Evolutionary conservation across 2,113 vertebrate genomes (phyloP).

Genomic region (Paraplagusia blochii): DNA sequence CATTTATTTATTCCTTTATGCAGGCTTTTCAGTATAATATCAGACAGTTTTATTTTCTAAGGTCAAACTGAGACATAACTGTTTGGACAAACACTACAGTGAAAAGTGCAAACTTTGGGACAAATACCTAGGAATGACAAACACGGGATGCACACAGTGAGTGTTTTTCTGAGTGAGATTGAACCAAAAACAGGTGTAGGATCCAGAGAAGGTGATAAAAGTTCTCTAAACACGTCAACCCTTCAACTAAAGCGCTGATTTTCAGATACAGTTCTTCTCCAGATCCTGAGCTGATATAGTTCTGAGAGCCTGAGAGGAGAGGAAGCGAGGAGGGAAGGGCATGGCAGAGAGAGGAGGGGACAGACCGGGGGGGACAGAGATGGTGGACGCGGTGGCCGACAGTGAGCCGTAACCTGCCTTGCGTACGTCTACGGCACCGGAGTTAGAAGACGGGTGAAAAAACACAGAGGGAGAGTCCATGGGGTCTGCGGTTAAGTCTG

Average conservation of each 20-base stretch:
- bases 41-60: too few relatives aligned
- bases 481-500: constrained; percentile 64
- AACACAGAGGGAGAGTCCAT: constrained; percentile 57
- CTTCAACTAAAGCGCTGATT: background rate
- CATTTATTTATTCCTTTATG: too few relatives aligned
- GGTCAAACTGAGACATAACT: too few relatives aligned
- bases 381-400: constrained; percentile 71
- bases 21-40: too few relatives aligned
- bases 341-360: constrained; percentile 67
- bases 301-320: constrained; percentile 63
- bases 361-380: constrained; percentile 69
- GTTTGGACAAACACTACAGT: too few relatives aligned
- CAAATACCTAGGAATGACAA: background rate
- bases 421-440: constrained; percentile 29
- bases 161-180: too few relatives aligned
- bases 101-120: too few relatives aligned
- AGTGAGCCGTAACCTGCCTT: constrained; percentile 67
- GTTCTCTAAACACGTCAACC: background rate
- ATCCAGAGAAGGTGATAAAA: background rate
- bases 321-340: constrained; percentile 62
- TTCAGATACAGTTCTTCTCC: constrained; percentile 71
- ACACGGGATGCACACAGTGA: background rate
- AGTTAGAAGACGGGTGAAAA: constrained; percentile 49
- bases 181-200: background rate
- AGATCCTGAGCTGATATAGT: constrained; percentile 75